Conservation (phyloP, 2,888 invertebrate species). For the Azorinus chamasolen region DNA sequence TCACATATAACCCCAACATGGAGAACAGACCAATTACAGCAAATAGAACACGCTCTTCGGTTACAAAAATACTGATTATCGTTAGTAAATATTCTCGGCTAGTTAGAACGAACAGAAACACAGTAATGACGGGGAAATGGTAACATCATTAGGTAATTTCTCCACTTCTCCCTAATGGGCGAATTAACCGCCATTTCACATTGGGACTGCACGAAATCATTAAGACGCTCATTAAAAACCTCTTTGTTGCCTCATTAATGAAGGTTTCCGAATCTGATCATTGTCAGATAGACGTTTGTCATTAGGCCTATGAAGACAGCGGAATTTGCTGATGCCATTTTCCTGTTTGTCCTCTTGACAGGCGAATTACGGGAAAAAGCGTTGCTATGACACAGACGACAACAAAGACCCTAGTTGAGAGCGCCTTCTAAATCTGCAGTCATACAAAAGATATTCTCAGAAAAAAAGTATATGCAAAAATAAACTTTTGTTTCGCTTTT, state of each 20-base stretch:
- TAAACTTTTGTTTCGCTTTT: too few relatives aligned
- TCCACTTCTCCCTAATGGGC: slow-evolving; percentile 52
- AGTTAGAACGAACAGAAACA: slow-evolving; percentile 29
- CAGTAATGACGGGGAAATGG: slow-evolving; percentile 1
- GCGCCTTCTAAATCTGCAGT: not conserved
- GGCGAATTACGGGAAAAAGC: too few relatives aligned
- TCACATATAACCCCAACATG: too few relatives aligned
- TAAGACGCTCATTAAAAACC: slow-evolving; percentile 60
- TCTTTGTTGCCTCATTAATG: slow-evolving; percentile 63
- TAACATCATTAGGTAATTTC: slow-evolving; percentile 52
- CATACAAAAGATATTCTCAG: too few relatives aligned
- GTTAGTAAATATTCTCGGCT: slow-evolving; percentile 46
- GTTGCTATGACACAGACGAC: too few relatives aligned
- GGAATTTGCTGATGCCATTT: slow-evolving; percentile 24
- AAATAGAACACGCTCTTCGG: slow-evolving; percentile 20
- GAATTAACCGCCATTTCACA: slow-evolving; percentile 51
- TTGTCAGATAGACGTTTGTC: slow-evolving; percentile 45
- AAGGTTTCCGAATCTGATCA: slow-evolving; percentile 63
- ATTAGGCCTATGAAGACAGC: slow-evolving; percentile 44
- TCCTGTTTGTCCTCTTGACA: too few relatives aligned
- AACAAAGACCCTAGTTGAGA: not conserved
- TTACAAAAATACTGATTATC: slow-evolving; percentile 43
- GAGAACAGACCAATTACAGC: slow-evolving; percentile 22
- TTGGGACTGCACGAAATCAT: slow-evolving; percentile 60
- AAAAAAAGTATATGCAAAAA: too few relatives aligned